Evolutionary conservation across 2,797 vertebrate genomes (phyloP).

Genomic region (Cephalopachus bancanus): DNA sequence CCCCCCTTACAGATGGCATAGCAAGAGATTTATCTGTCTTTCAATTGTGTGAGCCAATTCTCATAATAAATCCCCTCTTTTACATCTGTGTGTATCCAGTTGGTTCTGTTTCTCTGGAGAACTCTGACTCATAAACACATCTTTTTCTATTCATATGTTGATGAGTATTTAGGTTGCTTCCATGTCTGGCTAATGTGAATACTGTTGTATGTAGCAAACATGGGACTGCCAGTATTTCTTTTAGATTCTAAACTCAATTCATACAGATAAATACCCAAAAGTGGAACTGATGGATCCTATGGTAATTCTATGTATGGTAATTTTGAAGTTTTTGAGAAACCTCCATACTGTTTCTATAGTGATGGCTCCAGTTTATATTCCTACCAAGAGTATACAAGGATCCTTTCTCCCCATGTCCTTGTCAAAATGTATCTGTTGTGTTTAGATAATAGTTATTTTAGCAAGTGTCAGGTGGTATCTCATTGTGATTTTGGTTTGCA

Average conservation of each 20-base stretch:
- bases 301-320: not conserved
- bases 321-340: not conserved
- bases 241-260: not conserved
- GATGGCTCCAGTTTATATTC: not conserved
- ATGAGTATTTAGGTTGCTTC: not conserved
- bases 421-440: not conserved
- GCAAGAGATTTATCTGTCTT: not conserved
- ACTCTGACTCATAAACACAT: not conserved
- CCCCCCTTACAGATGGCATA: not conserved
- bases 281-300: not conserved
- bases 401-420: not conserved
- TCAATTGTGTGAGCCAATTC: not conserved
- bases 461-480: not conserved
- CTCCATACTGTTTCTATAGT: not conserved
- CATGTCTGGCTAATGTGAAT: not conserved
- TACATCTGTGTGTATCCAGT: not conserved
- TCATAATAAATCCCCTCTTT: not conserved
- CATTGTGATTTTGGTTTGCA: not conserved
- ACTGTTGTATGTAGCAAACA: not conserved
- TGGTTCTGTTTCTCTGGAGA: not conserved
- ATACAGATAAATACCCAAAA: not conserved
- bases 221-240: not conserved
- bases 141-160: not conserved
- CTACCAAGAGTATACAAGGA: not conserved
- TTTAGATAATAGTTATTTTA: not conserved